Evolutionary conservation across 2,113 vertebrate species (phyloP), one percentile per base, ranked within the genome.

Genomic region (Solea senegalensis): DNA sequence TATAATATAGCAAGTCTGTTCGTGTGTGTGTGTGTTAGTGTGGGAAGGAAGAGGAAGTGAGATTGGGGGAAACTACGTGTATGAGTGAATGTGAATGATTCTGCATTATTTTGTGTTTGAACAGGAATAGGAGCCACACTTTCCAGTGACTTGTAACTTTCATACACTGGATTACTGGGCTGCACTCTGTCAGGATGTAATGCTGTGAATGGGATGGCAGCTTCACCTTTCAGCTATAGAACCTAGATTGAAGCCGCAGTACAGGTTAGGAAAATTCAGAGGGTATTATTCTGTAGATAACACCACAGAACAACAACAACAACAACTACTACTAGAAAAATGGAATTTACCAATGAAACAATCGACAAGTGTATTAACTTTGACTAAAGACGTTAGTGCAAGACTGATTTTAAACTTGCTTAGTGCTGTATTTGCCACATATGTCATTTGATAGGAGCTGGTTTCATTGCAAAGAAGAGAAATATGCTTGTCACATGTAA

Each of bases 1-100:
- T 81, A 66, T 88, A 81, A 88, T 81, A 81, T 68, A 88, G 74
- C 40, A 65, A 41, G 11, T 3, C 28, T 7, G 9, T 60, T 45
- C 63, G 46, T 67, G 68, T 53, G 6, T 56, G 39, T 26, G 27
- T 64, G 15, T 6, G 7, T 64, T 27, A 28, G 61, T 39, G 57
- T 39, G 48, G n/a, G 52, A 27, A 50, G 56, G 59, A 39, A 3
- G 13, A 28, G 34, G 28, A 34, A 65, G 43, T 41, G 46, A 53
- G 41, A 48, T 49, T 45, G 53, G n/a, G 49, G 66, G 41, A 26
- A 16, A 16, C 43, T 34, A 34, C 34, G 5, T 34, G 34, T 2
- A 0, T 21, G 57, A 46, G 14, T 51, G 50, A 62, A 46, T 58
- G 16, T 45, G 40, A 16, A 39, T 66, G 72, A 56, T 68, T 44